Evolutionary conservation across 2,797 vertebrate species (phyloP), one percentile per base, ranked within the genome.

Genomic region (Poliocrania exsul): DNA sequence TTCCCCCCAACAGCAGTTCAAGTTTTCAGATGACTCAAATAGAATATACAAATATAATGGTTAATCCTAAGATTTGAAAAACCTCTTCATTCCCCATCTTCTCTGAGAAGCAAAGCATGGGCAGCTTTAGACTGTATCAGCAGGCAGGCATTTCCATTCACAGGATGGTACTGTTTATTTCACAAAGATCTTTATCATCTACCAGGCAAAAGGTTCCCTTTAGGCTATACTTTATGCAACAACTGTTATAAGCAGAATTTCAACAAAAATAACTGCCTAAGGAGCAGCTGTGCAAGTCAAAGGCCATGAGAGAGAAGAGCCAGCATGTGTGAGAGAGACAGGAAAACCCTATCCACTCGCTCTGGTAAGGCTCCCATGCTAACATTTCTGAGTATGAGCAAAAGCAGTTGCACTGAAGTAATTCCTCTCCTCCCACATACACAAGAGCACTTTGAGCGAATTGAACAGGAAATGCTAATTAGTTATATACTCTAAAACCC

Each of bases 231-330:
- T 50, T 15, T 20, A 81, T 65, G 44, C 1, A 1, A 77, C 70
- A 86, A 86, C 40, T 31, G 26, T 44, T 69, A 8, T 14, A 90
- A 81, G n/a, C 62, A 93, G 71, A 93, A 66, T 47, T 90, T 84
- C 33, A 58, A 73, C 42, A 84, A 37, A 81, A 93, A 62, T 61
- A 82, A 74, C 51, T 2, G 0, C 37, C 47, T 56, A 69, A 71
- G 65, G 40, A 95, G 69, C 87, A 90, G 90, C 38, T 93, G 62
- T 62, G 38, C 31, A 54, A 86, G 62, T 25, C 58, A 40, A 90
- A 93, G 85, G 62, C 46, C 51, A 12, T 0, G 1, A 75, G 24
- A 58, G 38, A 94, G 62, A 86, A 14, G 24, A 77, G 69, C 28
- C 53, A 91, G 77, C 69, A 65, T 2, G 3, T 10, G 10, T 15